phyloP scores from a whole-genome alignment of 1,140 invertebrate species.

The Leptonema lineaticorne region DNA sequence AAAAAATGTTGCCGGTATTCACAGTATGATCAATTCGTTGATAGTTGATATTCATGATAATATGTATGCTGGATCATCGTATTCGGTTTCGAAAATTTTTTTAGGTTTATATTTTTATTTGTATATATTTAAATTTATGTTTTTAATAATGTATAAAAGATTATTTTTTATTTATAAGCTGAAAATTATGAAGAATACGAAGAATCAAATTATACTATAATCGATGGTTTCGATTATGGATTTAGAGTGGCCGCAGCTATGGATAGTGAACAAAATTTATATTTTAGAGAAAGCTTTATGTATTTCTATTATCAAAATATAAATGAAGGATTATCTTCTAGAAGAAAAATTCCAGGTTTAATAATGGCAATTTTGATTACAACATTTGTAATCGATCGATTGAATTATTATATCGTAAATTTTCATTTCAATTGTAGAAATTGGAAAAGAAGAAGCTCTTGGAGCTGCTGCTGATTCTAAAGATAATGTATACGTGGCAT shows the following conservation, averaged over 20 bases:
- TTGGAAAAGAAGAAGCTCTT: background rate
- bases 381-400: background rate
- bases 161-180: constrained; percentile 1
- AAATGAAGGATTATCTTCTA: background rate
- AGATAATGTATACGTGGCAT: constrained; percentile 20
- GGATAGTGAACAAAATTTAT: constrained; percentile 9
- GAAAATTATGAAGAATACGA: background rate
- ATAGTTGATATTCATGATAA: constrained; percentile 14
- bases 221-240: background rate
- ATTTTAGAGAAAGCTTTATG: background rate
- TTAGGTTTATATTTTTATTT: background rate
- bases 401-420: background rate
- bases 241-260: constrained; percentile 1
- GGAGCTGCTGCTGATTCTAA: constrained; percentile 9
- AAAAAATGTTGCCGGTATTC: background rate
- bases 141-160: background rate
- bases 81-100: background rate
- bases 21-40: background rate
- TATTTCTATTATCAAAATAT: constrained; percentile 21
- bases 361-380: background rate
- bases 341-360: constrained; percentile 2
- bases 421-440: background rate
- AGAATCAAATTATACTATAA: background rate
- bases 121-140: background rate
- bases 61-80: background rate